Evolutionary conservation across 2,888 invertebrate species (phyloP).

Genomic region (Nomada goodeniana): DNA sequence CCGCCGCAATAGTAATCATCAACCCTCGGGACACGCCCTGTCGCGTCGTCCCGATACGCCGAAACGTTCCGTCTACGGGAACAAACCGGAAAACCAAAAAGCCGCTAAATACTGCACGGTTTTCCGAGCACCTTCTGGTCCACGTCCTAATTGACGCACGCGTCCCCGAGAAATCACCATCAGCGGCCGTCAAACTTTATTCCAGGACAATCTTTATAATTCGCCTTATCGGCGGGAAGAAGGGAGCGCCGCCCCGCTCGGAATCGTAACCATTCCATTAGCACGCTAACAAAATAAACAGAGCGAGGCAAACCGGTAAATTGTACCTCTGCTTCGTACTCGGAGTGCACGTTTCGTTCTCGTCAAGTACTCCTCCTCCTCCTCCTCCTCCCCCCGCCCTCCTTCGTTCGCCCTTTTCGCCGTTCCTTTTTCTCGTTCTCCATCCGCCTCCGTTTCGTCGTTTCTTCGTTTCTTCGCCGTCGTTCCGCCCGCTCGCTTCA

Average conservation of each 20-base stretch:
- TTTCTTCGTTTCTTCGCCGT: not conserved
- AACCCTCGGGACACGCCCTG: not conserved
- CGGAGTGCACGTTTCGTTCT: conserved; percentile 56
- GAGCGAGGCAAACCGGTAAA: conserved; percentile 64
- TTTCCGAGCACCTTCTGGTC: not conserved
- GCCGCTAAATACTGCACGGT: not conserved
- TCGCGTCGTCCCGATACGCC: not conserved
- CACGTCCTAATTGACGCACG: conserved; percentile 30
- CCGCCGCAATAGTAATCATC: not conserved
- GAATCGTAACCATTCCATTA: conserved; percentile 65
- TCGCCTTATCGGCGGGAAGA: conserved; percentile 57
- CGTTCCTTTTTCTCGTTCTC: conserved; percentile 34
- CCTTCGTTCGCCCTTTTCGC: not conserved
- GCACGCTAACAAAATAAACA: conserved; percentile 64
- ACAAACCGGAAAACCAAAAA: not conserved
- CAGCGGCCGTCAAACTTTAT: conserved; percentile 47
- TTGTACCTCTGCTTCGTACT: conserved; percentile 61
- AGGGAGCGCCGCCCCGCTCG: conserved; percentile 41
- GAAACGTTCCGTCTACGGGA: not conserved
- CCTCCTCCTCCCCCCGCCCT: conserved; percentile 3
- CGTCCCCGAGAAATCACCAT: conserved; percentile 37
- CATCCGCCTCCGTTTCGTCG: not conserved
- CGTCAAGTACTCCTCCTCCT: conserved; percentile 41
- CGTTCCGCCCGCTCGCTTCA: conserved; percentile 50
- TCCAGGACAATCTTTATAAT: conserved; percentile 55